Base-by-base conservation (phyloP, 30 jellyfish, hydroid and myxozoan genomes). In the Rhopilema esculentum region DNA sequence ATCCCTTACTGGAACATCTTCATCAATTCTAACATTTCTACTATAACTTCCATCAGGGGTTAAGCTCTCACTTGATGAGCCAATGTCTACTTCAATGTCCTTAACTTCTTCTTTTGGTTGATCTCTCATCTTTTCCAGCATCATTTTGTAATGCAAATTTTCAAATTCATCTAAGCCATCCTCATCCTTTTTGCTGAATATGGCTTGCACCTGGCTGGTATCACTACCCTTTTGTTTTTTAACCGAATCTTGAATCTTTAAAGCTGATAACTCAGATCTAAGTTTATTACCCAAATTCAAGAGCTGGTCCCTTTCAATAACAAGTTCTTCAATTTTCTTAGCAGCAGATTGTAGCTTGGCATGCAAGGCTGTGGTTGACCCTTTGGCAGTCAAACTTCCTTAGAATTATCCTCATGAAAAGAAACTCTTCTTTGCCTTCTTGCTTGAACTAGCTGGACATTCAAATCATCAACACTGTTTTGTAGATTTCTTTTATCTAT, bases 271-370 rank as follows among this genome's bases (percentile, higher is more conserved):
- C 27, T 92, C 97, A 68, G 89, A 89, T 18, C 98, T 85, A 6
- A 92, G 86, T 50, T 71, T 82, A 65, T 92, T 92, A 20, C 98
- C 94, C 68, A 72, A 73, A 62, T 76, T 83, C 18, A 87, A 75
- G 57, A 92, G 85, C 66, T 86, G 77, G 70, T 77, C 90, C 40
- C 83, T 67, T 49, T 87, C 95, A 31, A 62, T 4, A 69, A 71
- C 26, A 33, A 85, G 74, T 27, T 67, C 79, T 68, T 75, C 83
- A 9, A 85, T 85, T 40, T 85, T 78, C 16, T 31, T 21, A 23
- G 86, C 88, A 0, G 94, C 94, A 22, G 94, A 85, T 33, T 75
- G 75, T 29, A 85, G 70, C 24, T 85, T 85, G 21, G 87, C 83
- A 17, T 31, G 67, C 66, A 57, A 24, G 68, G 48, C 74, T 22